Base-by-base conservation (phyloP, 1,140 invertebrate species). In the Drosophila kohkoa region DNA sequence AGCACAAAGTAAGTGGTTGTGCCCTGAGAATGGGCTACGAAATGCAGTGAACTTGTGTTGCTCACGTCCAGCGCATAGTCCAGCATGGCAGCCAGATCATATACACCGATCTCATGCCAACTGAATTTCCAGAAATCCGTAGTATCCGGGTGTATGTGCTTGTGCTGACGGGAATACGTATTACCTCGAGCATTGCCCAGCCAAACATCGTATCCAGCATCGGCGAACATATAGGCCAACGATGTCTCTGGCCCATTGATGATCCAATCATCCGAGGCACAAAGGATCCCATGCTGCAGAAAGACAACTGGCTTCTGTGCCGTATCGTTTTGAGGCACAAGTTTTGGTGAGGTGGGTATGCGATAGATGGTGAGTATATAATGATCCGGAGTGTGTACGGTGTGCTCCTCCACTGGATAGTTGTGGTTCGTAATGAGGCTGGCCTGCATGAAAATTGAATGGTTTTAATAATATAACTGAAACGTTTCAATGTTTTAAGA, bases 241-340 rank as follows among this genome's bases (percentile, higher is more conserved):
- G 94, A 94, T 75, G 95, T 95, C 15, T 93, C 90, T 7, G 95
- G 95, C 11, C 95, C 95, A 73, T 95, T 94, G 3, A 96, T 92
- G 10, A 97, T 93, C 95, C 95, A 98, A 89, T 96, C 96, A 0
- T 95, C 94, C 1, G 96, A 96, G 81, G 95, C 96, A 5, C 95
- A 95, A 0, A 97, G 91, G 5, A 97, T 93, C 0, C 97, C 97
- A 90, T 98, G 97, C 83, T 97, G 96, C 0, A 97, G 86, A 6
- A 96, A 93, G 3, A 96, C 95, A 5, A 94, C 93, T 2, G 81
- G 74, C 45, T 81, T 81, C 7, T 32, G 32, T 1, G 25, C 3
- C 0, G 79, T 74, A 1, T 72, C 25, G 20, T 80, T 73, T 6
- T 43, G 38, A 6, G 55, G 55, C 8, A 63, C 74, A 8, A 43